Percentiles rank a stretch among this genome's conserved stretches.
These are phyloP conservation scores for Microplitis mediator DNA, from an alignment of 1,140 invertebrate species.

Conservation along the genomic window DNA sequence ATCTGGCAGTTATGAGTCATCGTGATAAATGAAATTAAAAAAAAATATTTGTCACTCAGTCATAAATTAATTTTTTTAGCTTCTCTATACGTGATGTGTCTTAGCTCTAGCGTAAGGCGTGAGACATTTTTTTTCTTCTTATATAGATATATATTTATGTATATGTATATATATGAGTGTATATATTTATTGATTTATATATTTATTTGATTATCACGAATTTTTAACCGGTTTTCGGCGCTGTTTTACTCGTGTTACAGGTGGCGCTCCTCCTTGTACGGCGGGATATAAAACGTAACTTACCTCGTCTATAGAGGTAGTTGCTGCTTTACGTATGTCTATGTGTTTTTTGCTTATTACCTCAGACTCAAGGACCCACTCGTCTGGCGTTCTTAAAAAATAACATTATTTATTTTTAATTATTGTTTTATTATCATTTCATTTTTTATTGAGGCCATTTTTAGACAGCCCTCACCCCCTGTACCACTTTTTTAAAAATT, in stretches of 20 bases:
- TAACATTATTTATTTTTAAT: not conserved
- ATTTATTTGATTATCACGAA: slow-evolving; percentile 45
- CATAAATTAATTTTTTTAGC: no score
- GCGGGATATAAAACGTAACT: slow-evolving; percentile 51
- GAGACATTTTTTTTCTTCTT: no score
- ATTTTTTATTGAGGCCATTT: no score
- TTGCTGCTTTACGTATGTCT: slow-evolving; percentile 60
- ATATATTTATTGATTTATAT: not conserved
- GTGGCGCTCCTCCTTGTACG: slow-evolving; percentile 38
- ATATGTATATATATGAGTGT: not conserved
- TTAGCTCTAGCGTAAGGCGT: no score
- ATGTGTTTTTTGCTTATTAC: slow-evolving; percentile 62
- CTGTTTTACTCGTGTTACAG: slow-evolving; percentile 46
- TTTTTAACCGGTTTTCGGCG: slow-evolving; percentile 54
- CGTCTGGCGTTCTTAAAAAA: slow-evolving; percentile 64
- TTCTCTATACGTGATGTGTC: no score
- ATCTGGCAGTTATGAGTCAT: no score
- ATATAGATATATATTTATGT: not conserved
- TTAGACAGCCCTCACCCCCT: no score
- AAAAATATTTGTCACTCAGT: no score
- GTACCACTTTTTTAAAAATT: no score
- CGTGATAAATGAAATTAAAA: no score
- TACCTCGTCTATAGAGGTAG: slow-evolving; percentile 54
- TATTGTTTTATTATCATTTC: no score
- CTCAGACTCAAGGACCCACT: slow-evolving; percentile 68